Evolutionary conservation across 1,140 invertebrate species (phyloP).

Genomic region (Rhyzopertha dominica): DNA sequence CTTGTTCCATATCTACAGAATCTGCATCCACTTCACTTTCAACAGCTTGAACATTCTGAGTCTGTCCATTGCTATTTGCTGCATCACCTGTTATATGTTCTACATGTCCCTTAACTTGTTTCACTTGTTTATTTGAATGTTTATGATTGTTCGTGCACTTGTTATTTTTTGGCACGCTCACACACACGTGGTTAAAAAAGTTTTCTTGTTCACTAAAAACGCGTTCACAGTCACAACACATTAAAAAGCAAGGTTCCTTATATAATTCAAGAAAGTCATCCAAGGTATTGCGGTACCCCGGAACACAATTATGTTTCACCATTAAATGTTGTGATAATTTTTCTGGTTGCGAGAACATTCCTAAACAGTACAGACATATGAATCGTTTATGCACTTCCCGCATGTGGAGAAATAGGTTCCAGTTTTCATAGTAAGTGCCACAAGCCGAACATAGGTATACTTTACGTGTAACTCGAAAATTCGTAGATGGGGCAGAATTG

Average conservation of each 20-base stretch:
- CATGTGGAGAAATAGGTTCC: constrained; percentile 79
- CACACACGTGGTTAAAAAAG: constrained; percentile 67
- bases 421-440: constrained; percentile 74
- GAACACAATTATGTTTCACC: constrained; percentile 67
- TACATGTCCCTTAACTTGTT: not conserved
- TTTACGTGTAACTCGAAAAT: constrained; percentile 63
- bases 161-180: constrained; percentile 28
- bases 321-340: constrained; percentile 67
- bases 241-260: constrained; percentile 63
- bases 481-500: constrained; percentile 34
- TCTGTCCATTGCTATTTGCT: too few species aligned
- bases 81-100: constrained; percentile 6
- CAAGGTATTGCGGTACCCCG: constrained; percentile 56
- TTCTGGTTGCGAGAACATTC: constrained; percentile 72
- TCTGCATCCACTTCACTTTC: constrained; percentile 4
- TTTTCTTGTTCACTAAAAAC: constrained; percentile 66
- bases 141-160: constrained; percentile 33
- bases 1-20: constrained; percentile 3
- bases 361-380: constrained; percentile 73
- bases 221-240: constrained; percentile 73
- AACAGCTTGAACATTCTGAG: too few species aligned
- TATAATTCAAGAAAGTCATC: constrained; percentile 61
- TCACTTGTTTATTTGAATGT: constrained; percentile 1
- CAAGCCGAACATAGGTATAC: constrained; percentile 73
- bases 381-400: constrained; percentile 68